Percentiles rank a stretch among this genome's conserved stretches.
phyloP scores from a whole-genome alignment of 2,113 vertebrate genomes.

The Bothrops jararaca region DNA sequence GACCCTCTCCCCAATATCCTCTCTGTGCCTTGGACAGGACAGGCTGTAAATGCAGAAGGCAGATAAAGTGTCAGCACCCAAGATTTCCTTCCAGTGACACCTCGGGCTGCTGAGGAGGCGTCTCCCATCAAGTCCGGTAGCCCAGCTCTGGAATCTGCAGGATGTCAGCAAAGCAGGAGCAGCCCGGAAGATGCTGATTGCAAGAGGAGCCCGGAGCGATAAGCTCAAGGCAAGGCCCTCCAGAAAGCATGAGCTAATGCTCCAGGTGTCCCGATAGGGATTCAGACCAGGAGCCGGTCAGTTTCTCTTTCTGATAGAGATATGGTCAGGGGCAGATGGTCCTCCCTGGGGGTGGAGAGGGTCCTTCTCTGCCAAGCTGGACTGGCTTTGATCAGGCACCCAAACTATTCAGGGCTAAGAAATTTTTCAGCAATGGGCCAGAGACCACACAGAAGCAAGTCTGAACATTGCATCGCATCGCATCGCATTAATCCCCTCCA shows the following conservation, averaged over 20 bases:
- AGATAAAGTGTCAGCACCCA: constrained; percentile 23
- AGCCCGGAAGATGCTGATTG: constrained; percentile 3
- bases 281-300: background rate
- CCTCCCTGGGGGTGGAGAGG: background rate
- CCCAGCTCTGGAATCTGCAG: background rate
- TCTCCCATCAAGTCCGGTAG: background rate
- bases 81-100: background rate
- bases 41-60: background rate
- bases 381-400: background rate
- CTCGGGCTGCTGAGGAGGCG: background rate
- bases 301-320: background rate
- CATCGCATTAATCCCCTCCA: too few relatives aligned
- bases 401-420: background rate
- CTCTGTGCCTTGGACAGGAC: background rate
- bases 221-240: background rate
- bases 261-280: background rate
- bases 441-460: background rate
- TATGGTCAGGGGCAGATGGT: background rate
- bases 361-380: background rate
- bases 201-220: background rate
- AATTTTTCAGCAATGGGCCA: background rate
- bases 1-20: background rate
- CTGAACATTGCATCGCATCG: too few relatives aligned
- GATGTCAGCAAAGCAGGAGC: background rate
- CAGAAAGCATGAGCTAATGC: constrained; percentile 8